Base-by-base conservation (phyloP, 2,888 invertebrate genomes). In the Brenthis daphne region DNA sequence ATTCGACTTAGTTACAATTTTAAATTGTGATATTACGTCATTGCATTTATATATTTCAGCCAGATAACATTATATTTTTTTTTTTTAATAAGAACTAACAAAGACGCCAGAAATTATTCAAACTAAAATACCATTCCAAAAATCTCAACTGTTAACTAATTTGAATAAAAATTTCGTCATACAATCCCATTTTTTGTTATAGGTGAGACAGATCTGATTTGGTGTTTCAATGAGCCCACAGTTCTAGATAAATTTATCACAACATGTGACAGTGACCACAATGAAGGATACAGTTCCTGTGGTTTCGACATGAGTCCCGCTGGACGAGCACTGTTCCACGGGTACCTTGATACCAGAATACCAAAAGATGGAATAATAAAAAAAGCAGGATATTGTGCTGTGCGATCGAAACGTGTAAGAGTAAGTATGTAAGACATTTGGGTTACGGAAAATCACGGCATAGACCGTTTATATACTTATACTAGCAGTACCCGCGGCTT, bases 361-460 rank as follows among this genome's bases (percentile, higher is more conserved):
- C 96, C 97, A 0, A 96, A 96, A 82, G 98, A 98, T 92, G 99
- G 99, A 2, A 87, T 90, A 70, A 94, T 96, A 0, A 96, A 96
- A 79, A 93, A 94, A 65, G 94, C 97, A 16, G 99, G 98, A 0
- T 99, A 96, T 84, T 97, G 97, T 76, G 96, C 96, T 78, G 93
- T 98, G 63, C 94, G 94, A 73, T 95, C 97, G 0, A 89, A 95
- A 55, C 92, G 94, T 77, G 92, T 94, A 64, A 92, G 94, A 85
- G 96, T 96, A 85, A 88, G 89, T 29, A 29, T 29, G 5, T 29
- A 53, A 53, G 13, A 51, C 8, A 51, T 16, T 6, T 51, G 37
- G 37, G 37, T 8, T 37, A 2, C 8, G 37, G 8, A 37, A 6
- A 8, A 37, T 37, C 37, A 8, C 8, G 33, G 33, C 6, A 1